Conservation (phyloP, 2,888 invertebrate genomes). For the Lymantria monacha region DNA sequence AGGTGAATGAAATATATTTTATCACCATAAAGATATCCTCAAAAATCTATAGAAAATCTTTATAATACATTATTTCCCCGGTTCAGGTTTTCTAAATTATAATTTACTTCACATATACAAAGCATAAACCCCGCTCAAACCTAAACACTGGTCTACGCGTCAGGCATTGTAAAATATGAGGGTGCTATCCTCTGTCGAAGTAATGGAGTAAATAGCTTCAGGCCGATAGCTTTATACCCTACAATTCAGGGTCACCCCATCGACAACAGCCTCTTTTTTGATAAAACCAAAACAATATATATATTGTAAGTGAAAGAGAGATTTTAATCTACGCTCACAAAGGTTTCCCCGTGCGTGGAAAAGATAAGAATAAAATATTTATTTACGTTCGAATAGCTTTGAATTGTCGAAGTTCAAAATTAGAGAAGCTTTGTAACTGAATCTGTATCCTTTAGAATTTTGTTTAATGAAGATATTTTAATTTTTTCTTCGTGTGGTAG, state of each 20-base stretch:
- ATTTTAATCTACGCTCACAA: constrained; percentile 6
- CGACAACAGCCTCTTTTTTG: constrained; percentile 27
- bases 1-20: too few species aligned
- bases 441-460: background rate
- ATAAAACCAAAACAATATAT: constrained; percentile 27
- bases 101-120: too few species aligned
- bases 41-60: too few species aligned
- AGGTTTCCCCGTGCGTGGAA: constrained; percentile 9
- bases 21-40: too few species aligned
- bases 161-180: constrained; percentile 46
- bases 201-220: constrained; percentile 65
- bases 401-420: background rate
- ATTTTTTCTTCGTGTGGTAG: background rate
- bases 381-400: constrained; percentile 1
- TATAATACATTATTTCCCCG: too few species aligned
- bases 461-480: background rate
- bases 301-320: constrained; percentile 20
- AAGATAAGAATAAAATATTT: constrained; percentile 12
- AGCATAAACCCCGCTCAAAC: background rate
- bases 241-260: constrained; percentile 54
- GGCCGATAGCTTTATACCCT: constrained; percentile 53
- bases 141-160: background rate
- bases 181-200: constrained; percentile 42
- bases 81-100: too few species aligned
- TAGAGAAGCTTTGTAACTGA: background rate